A percentile compares a stretch with the other conserved stretches of the same genome.
phyloP scores from a whole-genome alignment of 2,888 invertebrate genomes.

The Standfussiana lucernea region DNA sequence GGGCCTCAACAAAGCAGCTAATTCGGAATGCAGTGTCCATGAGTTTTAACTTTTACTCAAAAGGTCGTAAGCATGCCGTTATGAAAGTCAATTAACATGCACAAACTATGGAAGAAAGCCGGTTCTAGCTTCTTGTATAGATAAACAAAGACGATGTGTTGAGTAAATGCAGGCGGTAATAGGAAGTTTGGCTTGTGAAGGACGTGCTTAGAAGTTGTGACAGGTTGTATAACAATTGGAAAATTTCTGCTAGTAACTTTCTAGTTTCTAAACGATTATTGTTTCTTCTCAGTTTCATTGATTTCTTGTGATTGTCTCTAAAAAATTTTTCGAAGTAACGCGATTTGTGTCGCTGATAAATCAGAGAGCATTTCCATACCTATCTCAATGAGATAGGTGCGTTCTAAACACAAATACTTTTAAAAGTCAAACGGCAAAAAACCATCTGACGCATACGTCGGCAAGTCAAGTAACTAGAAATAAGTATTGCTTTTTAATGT shows the following conservation, averaged over 20 bases:
- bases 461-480: not conserved
- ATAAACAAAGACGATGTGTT: conserved; percentile 48
- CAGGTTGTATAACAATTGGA: conserved; percentile 12
- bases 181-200: conserved; percentile 31
- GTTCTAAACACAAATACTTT: not conserved
- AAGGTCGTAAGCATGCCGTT: conserved; percentile 45
- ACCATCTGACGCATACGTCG: not conserved
- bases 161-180: conserved; percentile 37
- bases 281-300: not conserved
- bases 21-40: conserved; percentile 55
- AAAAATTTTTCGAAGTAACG: not conserved
- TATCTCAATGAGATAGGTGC: not conserved
- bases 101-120: conserved; percentile 48
- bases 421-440: not conserved
- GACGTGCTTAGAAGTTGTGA: conserved; percentile 15
- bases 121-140: conserved; percentile 38
- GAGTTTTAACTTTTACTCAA: conserved; percentile 45
- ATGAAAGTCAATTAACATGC: conserved; percentile 62
- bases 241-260: conserved; percentile 4
- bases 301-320: not conserved
- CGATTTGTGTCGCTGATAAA: not conserved
- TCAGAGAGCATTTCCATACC: no score
- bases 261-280: conserved; percentile 4
- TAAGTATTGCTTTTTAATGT: not conserved
- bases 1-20: conserved; percentile 53